Evolutionary conservation across 1,140 invertebrate genomes (phyloP), one percentile per base, ranked within the genome.

Genomic region (Rhynchophorus ferrugineus): DNA sequence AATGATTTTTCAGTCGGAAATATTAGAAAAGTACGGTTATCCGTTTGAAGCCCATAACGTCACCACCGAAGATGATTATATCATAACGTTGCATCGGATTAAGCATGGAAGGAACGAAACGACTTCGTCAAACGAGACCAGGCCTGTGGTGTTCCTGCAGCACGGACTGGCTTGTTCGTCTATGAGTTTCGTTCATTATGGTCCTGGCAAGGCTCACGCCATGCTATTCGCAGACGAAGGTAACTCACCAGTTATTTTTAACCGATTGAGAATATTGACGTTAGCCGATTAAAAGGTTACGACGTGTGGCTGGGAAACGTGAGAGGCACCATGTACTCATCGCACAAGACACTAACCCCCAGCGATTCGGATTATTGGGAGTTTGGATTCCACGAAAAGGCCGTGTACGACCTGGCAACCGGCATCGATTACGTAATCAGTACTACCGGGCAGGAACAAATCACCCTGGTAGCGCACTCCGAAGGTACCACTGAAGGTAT

Each of bases 351-450:
- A 13, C 44, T 56, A 5, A n/a, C n/a, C n/a, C 41, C 29, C 3
- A 7, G 24, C 8, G 35, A 49, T 34, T 3, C 29, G 3, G 6
- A n/a, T 3, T 55, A 41, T 17, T 55, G 53, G 53, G 41, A 55
- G 16, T 55, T 24, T 24, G 84, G 81, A 57, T 87, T 74, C 67
- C 80, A 88, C 60, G 83, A 89, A 69, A 83, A 86, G 68, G 79
- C n/a, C n/a, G n/a, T n/a, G n/a, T 78, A 75, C 59, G 83, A 86
- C 63, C 45, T 84, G 11, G 79, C 83, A 16, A 75, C 81, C 0
- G 74, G 75, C 59, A 71, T 87, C 6, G 72, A 81, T 55, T 77
- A 77, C 56, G 71, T 82, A 17, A 56, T 82, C n/a, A 59, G 66
- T 3, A 49, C 46, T 3, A 83, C 82, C 1, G 62, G 66, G 0